Conservation (phyloP, 2,113 vertebrate species). For the Phoenicopterus ruber region DNA sequence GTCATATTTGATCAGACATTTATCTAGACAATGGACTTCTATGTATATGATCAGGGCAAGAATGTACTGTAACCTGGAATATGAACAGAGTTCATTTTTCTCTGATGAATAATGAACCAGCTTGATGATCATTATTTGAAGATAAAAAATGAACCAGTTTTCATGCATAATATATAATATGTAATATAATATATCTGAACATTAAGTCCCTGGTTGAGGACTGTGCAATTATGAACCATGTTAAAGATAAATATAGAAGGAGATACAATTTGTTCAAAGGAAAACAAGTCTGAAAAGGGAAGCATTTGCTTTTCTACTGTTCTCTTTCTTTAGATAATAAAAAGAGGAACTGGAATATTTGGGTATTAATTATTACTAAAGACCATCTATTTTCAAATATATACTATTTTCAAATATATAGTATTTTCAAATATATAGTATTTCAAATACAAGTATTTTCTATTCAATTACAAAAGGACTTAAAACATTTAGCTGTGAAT, state of each 20-base stretch:
- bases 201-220: background rate
- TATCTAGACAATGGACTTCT: slow-evolving; percentile 6
- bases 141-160: slow-evolving; percentile 61
- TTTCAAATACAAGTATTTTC: background rate
- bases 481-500: background rate
- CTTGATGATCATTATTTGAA: slow-evolving; percentile 60
- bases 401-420: background rate
- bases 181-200: slow-evolving; percentile 43
- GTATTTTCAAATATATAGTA: background rate
- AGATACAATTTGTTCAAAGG: slow-evolving; percentile 10
- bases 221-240: slow-evolving; percentile 28
- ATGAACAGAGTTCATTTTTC: slow-evolving; percentile 54
- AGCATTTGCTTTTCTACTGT: background rate
- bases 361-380: background rate
- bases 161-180: slow-evolving; percentile 64
- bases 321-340: background rate
- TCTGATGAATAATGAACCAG: slow-evolving; percentile 61
- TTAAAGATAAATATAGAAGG: slow-evolving; percentile 51
- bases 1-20: slow-evolving; percentile 27
- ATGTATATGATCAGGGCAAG: background rate
- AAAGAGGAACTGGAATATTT: background rate
- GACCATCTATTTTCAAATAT: background rate
- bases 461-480: background rate
- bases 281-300: slow-evolving; percentile 11
- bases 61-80: slow-evolving; percentile 30